Evolutionary conservation across 2,888 invertebrate species (phyloP).

Genomic region (Lepidocyrtinus sp.): DNA sequence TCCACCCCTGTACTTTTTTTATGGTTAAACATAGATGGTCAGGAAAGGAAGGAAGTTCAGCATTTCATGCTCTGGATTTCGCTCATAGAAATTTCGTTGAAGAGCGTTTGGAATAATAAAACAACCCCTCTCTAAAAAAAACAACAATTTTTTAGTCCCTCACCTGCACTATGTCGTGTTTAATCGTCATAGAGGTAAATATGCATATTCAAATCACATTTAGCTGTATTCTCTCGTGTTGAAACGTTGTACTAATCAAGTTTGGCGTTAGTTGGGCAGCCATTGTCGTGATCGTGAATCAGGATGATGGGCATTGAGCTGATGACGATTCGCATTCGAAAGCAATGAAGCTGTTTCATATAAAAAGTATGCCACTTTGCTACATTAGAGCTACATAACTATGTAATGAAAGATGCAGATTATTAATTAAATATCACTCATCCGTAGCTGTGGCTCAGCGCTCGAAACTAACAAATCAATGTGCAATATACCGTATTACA

Average conservation of each 20-base stretch:
- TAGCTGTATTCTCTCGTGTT: neutral
- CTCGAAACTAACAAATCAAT: too few relatives aligned
- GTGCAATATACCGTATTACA: too few relatives aligned
- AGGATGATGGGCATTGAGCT: too few relatives aligned
- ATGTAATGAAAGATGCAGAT: neutral
- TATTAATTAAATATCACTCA: slow-evolving; percentile 12
- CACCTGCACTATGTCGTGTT: neutral
- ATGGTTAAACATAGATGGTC: neutral
- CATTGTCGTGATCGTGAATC: neutral
- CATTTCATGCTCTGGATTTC: slow-evolving; percentile 70
- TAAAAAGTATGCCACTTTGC: slow-evolving; percentile 18
- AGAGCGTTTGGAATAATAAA: neutral
- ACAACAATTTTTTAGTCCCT: too few relatives aligned
- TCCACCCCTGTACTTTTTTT: neutral
- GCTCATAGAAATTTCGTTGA: slow-evolving; percentile 18
- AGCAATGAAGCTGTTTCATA: neutral
- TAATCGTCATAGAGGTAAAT: neutral
- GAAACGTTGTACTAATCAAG: neutral
- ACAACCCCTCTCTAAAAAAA: neutral
- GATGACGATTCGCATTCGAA: neutral
- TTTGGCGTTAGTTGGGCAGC: too few relatives aligned
- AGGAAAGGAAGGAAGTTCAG: slow-evolving; percentile 64
- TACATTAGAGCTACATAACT: neutral
- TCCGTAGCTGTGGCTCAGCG: too few relatives aligned
- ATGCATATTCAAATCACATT: neutral